Base-by-base conservation (phyloP, 2,797 vertebrate species). In the Neosilurus mollespiculum region DNA sequence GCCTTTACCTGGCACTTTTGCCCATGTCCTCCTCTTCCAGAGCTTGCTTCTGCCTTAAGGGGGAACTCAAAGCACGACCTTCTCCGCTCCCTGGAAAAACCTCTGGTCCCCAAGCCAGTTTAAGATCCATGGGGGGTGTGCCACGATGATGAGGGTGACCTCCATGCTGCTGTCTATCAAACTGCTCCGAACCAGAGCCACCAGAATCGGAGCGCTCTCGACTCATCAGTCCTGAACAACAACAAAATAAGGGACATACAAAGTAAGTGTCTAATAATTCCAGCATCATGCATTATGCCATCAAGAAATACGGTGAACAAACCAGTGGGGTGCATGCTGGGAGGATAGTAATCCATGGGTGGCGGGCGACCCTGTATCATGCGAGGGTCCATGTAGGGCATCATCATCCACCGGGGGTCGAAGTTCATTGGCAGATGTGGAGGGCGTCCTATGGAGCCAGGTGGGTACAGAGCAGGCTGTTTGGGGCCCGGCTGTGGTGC, bases 371-470 rank as follows among this genome's bases (percentile, higher is more conserved):
- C 95, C 87, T 97, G 96, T 86, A 98, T 96, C 86, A 98, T 95
- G 80, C 97, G 95, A 2, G 97, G 97, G 87, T 98, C 97, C 94
- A 98, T 96, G 82, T 96, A 98, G 53, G 96, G 93, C 88, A 97
- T 96, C 92, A 98, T 97, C 95, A 98, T 96, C 97, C 97, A 98
- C 26, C 97, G 97, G 22, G 97, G 97, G 87, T 98, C 97, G 83
- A 97, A 98, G 91, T 95, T 97, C 92, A 98, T 95, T 0, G 96
- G 94, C 90, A 97, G 93, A 49, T 95, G 96, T 0, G 96, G 96
- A 9, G 96, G 95, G 30, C 96, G 93, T 62, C 96, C 96, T 90
- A 97, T 94, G 82, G 93, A 95, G 87, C 95, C 88, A 0, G 95
- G 95, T 49, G 95, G 96, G 84, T 96, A 96, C 62, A 96, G 88